These are phyloP conservation scores for Serripes groenlandicus DNA, from an alignment of 2,888 invertebrate genomes.

Conservation along the genomic window DNA sequence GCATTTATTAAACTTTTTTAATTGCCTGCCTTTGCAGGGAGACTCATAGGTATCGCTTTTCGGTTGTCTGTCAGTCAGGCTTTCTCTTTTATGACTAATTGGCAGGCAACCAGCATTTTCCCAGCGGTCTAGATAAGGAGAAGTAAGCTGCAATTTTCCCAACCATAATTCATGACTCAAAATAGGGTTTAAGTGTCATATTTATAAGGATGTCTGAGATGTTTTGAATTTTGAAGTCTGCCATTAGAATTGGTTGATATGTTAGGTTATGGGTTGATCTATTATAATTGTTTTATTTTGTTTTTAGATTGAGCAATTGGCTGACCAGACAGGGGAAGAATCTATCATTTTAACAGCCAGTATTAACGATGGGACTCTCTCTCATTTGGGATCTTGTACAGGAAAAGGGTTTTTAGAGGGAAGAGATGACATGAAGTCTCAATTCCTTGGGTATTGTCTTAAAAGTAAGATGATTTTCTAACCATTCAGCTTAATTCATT, in stretches of 20 bases:
- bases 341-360: slow-evolving; percentile 62
- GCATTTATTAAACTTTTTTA: no score
- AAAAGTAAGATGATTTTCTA: slow-evolving; percentile 52
- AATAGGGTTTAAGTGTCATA: not conserved
- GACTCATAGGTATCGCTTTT: no score
- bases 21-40: no score
- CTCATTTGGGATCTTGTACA: slow-evolving; percentile 61
- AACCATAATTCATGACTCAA: not conserved
- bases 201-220: not conserved
- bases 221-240: not conserved
- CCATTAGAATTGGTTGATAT: not conserved
- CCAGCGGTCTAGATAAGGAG: no score
- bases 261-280: no score
- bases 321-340: slow-evolving; percentile 64
- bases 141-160: not conserved
- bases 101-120: no score
- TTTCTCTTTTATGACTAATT: no score
- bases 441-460: slow-evolving; percentile 59
- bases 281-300: not conserved
- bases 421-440: slow-evolving; percentile 63
- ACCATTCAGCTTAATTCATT: not conserved
- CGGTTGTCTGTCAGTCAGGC: no score
- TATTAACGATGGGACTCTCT: slow-evolving; percentile 60
- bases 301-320: slow-evolving; percentile 57
- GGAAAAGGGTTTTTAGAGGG: slow-evolving; percentile 63